Evolutionary conservation across 2,888 invertebrate species (phyloP).

Genomic region (Agonopterix alstromeriana): DNA sequence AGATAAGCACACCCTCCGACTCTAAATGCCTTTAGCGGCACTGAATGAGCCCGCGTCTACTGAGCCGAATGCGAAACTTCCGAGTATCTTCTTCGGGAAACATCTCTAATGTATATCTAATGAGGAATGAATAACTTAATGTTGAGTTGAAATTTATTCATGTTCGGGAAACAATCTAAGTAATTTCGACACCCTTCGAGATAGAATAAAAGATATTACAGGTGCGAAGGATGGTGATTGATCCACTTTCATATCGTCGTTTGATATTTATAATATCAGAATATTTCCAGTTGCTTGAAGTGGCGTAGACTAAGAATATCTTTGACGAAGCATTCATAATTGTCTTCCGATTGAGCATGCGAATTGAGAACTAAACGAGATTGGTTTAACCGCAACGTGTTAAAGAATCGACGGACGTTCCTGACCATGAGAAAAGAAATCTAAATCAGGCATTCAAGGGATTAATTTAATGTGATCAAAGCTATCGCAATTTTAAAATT

Average conservation of each 20-base stretch:
- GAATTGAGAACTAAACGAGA: too few relatives aligned
- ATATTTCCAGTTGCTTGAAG: constrained; percentile 9
- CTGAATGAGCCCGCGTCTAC: constrained; percentile 41
- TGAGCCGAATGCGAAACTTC: constrained; percentile 39
- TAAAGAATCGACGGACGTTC: too few relatives aligned
- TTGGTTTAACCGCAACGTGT: too few relatives aligned
- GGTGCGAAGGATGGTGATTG: constrained; percentile 14
- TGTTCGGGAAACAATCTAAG: constrained; percentile 21
- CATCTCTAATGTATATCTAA: constrained; percentile 40
- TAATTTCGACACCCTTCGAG: constrained; percentile 21
- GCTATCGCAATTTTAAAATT: too few relatives aligned
- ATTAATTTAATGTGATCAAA: too few relatives aligned
- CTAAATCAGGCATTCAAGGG: too few relatives aligned
- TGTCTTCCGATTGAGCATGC: too few relatives aligned
- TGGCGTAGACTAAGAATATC: too few relatives aligned
- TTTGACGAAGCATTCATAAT: too few relatives aligned
- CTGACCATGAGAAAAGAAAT: too few relatives aligned
- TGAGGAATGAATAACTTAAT: constrained; percentile 37
- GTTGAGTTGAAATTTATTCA: constrained; percentile 25
- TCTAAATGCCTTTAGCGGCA: constrained; percentile 52
- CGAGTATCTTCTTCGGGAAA: constrained; percentile 38
- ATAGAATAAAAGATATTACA: constrained; percentile 17
- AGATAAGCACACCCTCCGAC: constrained; percentile 57
- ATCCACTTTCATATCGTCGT: constrained; percentile 13
- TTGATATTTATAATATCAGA: constrained; percentile 16